A percentile compares a stretch with the other conserved stretches of the same genome.
Evolutionary conservation across 2,113 vertebrate species (phyloP).

Genomic region (Strix aluco): DNA sequence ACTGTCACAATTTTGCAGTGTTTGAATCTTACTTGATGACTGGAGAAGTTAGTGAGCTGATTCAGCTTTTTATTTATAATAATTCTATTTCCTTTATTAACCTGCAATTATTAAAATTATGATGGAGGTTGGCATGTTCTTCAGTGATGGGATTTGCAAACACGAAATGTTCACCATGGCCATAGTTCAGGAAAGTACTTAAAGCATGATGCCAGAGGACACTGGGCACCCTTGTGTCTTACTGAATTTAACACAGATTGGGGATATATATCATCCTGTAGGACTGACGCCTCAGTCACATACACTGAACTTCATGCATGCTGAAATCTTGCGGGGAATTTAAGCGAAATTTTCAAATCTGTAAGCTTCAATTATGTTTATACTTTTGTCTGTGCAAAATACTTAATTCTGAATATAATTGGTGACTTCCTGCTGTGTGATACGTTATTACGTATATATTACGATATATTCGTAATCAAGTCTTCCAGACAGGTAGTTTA

Average conservation of each 20-base stretch:
- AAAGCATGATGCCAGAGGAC: background rate
- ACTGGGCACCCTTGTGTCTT: background rate
- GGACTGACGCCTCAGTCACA: background rate
- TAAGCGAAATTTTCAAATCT: background rate
- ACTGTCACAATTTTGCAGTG: background rate
- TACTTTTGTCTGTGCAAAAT: background rate
- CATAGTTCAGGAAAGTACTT: background rate
- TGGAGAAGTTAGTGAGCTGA: background rate
- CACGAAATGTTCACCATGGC: background rate
- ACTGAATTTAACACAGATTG: background rate
- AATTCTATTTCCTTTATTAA: background rate
- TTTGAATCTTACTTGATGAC: background rate
- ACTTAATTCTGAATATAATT: background rate
- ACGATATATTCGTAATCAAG: background rate
- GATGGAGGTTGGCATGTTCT: background rate
- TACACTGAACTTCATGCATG: background rate
- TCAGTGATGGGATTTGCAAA: background rate
- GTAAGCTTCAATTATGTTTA: background rate
- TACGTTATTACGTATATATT: background rate
- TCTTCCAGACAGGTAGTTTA: background rate
- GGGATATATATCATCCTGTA: background rate
- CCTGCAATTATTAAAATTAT: background rate
- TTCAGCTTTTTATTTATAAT: background rate
- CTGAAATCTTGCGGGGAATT: background rate
- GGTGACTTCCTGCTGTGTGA: background rate